Percentiles rank a stretch among this genome's conserved stretches.
These are phyloP conservation scores for Halcyon senegalensis DNA, from an alignment of 2,113 vertebrate species.

Conservation along the genomic window DNA sequence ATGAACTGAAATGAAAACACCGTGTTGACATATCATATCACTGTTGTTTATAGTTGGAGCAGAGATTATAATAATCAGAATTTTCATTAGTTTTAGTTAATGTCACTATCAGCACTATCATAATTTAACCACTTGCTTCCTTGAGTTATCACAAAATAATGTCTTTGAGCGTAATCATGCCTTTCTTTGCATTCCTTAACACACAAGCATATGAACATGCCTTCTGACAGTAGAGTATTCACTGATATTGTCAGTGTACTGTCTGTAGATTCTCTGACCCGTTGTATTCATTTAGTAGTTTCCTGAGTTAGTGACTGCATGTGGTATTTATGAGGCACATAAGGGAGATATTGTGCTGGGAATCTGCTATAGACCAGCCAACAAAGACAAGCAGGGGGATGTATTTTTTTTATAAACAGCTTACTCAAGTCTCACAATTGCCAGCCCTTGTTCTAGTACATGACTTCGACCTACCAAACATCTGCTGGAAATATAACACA, in stretches of 20 bases:
- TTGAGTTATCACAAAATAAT: background rate
- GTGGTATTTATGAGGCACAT: background rate
- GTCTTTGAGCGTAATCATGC: background rate
- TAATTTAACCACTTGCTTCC: background rate
- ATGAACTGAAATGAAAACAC: background rate
- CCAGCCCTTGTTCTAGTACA: too few relatives aligned
- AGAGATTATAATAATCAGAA: background rate
- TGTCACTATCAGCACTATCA: background rate
- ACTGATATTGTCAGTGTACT: background rate
- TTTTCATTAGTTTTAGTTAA: background rate
- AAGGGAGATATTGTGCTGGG: too few relatives aligned
- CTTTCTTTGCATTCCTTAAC: background rate
- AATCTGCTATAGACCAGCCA: too few relatives aligned
- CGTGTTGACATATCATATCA: background rate
- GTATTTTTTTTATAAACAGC: too few relatives aligned
- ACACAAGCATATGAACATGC: background rate
- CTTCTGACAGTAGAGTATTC: background rate
- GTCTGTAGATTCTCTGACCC: background rate
- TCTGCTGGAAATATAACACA: too few relatives aligned
- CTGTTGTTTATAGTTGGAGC: background rate
- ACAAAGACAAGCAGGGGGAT: too few relatives aligned
- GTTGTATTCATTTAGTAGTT: background rate
- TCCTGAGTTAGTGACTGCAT: background rate
- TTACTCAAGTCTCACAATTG: too few relatives aligned
- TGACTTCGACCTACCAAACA: too few relatives aligned